A percentile compares a stretch with the other conserved stretches of the same genome.
Conservation (phyloP, 2,113 vertebrate species). For the Macquaria australasica region DNA sequence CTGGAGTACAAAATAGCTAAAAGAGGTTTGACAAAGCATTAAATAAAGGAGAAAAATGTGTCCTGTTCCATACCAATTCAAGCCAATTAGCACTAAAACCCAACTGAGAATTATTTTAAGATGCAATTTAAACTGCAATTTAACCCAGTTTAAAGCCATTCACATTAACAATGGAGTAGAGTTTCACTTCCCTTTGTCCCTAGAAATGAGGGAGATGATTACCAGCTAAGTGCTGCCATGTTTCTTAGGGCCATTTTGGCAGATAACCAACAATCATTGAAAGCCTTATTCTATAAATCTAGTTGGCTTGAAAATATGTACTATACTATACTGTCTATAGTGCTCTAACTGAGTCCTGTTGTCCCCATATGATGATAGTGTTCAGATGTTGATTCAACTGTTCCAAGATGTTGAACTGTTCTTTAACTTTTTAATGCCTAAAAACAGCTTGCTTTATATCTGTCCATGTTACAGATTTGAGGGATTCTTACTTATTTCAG, state of each 20-base stretch:
- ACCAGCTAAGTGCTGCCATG: neutral
- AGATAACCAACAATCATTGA: neutral
- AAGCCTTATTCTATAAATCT: neutral
- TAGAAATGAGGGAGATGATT: neutral
- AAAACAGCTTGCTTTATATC: neutral
- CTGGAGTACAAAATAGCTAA: neutral
- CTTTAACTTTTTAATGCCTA: neutral
- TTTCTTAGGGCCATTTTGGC: neutral
- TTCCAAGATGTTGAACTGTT: neutral
- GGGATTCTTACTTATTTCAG: neutral
- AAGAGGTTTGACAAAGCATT: neutral
- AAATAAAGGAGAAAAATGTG: neutral
- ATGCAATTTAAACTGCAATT: slow-evolving; percentile 11
- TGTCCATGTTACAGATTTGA: neutral
- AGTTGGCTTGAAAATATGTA: neutral
- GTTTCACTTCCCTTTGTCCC: neutral
- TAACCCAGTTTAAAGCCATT: neutral
- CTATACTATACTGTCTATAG: neutral
- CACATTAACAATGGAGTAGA: neutral
- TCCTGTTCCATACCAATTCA: neutral
- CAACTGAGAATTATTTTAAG: neutral
- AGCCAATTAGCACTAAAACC: neutral
- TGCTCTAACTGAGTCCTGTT: neutral
- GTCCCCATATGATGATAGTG: too few species aligned
- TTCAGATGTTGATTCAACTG: neutral